Evolutionary conservation across 2,113 vertebrate genomes (phyloP).

Genomic region (Turdus rufiventris): DNA sequence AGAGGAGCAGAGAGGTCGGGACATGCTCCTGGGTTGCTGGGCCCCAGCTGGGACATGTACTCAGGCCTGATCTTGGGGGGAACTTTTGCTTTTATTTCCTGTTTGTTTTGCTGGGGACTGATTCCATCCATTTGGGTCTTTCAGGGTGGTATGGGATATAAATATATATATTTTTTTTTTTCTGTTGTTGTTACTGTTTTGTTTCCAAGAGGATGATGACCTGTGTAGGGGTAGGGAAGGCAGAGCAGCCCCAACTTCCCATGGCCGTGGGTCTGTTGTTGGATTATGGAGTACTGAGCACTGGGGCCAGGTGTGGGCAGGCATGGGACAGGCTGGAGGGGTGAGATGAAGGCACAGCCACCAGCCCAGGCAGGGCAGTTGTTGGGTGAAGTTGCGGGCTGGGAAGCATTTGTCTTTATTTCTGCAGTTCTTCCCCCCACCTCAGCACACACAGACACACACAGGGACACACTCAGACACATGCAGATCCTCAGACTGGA

Average conservation of each 20-base stretch:
- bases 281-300: not conserved
- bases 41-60: not conserved
- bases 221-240: not conserved
- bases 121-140: slow-evolving; percentile 12
- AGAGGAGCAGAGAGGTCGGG: not conserved
- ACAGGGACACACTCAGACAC: not conserved
- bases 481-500: not conserved
- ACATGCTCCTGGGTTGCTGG: not conserved
- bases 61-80: slow-evolving; percentile 6
- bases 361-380: not conserved
- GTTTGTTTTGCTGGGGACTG: not conserved
- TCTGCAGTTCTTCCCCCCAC: not conserved
- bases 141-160: not conserved
- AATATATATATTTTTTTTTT: slow-evolving; percentile 22
- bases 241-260: too few species aligned
- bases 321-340: not conserved
- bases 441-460: not conserved
- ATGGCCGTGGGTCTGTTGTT: accelerated
- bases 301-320: not conserved
- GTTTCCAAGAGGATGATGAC: slow-evolving; percentile 1
- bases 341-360: not conserved
- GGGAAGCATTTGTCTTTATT: not conserved
- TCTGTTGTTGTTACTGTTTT: not conserved
- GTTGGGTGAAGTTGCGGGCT: accelerated
- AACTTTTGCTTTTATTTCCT: slow-evolving; percentile 4